Conservation (phyloP, 2,113 vertebrate genomes). For the Eulacestoma nigropectus region DNA sequence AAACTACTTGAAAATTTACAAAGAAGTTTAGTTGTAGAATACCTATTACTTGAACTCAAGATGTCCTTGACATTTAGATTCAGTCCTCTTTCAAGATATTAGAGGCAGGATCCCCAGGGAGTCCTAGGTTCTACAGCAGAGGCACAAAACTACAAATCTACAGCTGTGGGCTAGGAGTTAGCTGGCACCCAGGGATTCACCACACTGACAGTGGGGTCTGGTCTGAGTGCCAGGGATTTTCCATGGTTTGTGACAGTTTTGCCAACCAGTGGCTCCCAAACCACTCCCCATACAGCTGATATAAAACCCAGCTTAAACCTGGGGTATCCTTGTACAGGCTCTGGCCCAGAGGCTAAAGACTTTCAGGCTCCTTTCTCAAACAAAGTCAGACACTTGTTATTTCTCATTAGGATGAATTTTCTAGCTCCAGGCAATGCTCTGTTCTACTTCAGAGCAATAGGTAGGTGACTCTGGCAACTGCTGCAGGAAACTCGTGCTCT, state of each 20-base stretch:
- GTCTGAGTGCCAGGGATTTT: background rate
- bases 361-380: background rate
- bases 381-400: background rate
- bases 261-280: background rate
- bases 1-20: background rate
- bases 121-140: rapidly evolving
- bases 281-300: background rate
- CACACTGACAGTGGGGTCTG: background rate
- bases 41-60: background rate
- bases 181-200: background rate
- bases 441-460: background rate
- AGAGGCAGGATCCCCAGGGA: background rate
- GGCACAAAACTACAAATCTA: background rate
- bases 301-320: background rate
- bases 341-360: background rate
- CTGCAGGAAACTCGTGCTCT: background rate
- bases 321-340: background rate
- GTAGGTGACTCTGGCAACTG: background rate
- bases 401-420: background rate
- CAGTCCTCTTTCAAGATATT: background rate
- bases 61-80: background rate
- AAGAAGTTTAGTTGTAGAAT: background rate
- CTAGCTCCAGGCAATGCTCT: background rate
- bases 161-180: background rate
- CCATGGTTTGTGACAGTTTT: background rate